Conservation (phyloP, 2,888 invertebrate genomes). For the Suillia variegata region DNA sequence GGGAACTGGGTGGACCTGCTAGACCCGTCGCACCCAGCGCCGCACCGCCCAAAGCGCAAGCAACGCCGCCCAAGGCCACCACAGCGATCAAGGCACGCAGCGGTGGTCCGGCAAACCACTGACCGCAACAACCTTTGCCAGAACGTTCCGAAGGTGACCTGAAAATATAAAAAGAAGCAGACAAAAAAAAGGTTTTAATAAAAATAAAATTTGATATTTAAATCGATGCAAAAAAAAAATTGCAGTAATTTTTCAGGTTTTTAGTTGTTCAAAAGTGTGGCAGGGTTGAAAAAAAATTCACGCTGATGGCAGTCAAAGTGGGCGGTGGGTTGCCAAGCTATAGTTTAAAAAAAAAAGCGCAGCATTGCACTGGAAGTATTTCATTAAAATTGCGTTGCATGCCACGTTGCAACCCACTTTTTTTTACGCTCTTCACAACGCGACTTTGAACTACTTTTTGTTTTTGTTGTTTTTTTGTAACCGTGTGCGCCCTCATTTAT, state of each 20-base stretch:
- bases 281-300: neutral
- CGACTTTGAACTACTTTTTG: slow-evolving; percentile 32
- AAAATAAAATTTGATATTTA: neutral
- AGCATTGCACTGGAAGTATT: too few relatives aligned
- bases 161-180: slow-evolving; percentile 29
- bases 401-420: neutral
- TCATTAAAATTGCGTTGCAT: too few relatives aligned
- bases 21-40: slow-evolving; percentile 60
- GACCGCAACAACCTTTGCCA: slow-evolving; percentile 61
- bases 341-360: too few relatives aligned
- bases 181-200: too few relatives aligned
- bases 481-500: slow-evolving; percentile 8
- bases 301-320: neutral
- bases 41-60: slow-evolving; percentile 61
- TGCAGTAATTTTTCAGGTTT: neutral
- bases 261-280: neutral
- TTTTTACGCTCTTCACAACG: slow-evolving; percentile 17
- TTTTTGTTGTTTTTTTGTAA: too few relatives aligned
- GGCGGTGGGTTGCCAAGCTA: neutral
- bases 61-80: slow-evolving; percentile 60
- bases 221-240: slow-evolving; percentile 1
- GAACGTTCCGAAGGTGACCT: slow-evolving; percentile 62
- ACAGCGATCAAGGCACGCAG: slow-evolving; percentile 60
- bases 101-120: slow-evolving; percentile 62
- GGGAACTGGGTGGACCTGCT: slow-evolving; percentile 60